phyloP scores from a whole-genome alignment of 1,140 invertebrate species.

The Bathynomus jamesi region DNA sequence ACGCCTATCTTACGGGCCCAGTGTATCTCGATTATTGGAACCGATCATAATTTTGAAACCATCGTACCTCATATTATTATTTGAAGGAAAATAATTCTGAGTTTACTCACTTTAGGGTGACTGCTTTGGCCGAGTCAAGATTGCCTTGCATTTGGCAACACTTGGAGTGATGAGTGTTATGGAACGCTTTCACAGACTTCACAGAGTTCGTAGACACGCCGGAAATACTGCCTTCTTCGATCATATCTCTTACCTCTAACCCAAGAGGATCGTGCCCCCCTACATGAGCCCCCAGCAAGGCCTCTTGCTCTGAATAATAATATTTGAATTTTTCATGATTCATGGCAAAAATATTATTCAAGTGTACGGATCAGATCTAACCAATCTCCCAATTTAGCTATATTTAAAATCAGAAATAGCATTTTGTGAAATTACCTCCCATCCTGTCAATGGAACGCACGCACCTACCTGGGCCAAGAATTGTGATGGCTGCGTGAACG shows the following conservation, averaged over 20 bases:
- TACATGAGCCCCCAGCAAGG: background rate
- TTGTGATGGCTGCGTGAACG: conserved; percentile 85
- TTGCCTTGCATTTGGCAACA: background rate
- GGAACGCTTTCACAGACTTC: background rate
- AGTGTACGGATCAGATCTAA: no score
- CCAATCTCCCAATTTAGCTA: no score
- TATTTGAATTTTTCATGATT: no score
- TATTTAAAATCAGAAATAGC: no score
- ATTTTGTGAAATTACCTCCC: no score
- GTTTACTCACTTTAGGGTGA: background rate
- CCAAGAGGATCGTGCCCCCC: background rate
- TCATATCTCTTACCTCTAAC: background rate
- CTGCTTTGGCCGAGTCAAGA: background rate
- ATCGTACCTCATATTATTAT: no score
- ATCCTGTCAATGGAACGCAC: no score
- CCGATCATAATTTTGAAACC: no score
- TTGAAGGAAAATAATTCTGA: no score
- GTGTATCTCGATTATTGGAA: no score
- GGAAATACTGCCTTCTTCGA: background rate
- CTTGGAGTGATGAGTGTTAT: background rate
- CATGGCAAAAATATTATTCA: no score
- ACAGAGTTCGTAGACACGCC: background rate
- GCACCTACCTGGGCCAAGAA: conserved; percentile 85
- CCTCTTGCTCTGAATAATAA: background rate
- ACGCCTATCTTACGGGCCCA: no score